Percentiles rank a stretch among this genome's conserved stretches.
phyloP scores from a whole-genome alignment of 2,888 invertebrate genomes.

The Harmothoe impar region DNA sequence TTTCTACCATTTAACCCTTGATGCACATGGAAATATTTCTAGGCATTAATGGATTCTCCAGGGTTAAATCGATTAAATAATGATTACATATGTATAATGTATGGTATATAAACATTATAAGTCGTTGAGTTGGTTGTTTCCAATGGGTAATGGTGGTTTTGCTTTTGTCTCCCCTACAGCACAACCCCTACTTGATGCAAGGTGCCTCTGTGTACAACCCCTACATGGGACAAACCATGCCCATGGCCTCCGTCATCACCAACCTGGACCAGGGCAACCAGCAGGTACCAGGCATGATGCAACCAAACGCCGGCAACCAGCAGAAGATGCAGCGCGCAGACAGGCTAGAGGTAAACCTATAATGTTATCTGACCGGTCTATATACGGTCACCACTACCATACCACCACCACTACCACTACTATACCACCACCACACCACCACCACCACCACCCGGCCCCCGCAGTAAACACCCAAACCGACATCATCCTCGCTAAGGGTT shows the following conservation, averaged over 20 bases:
- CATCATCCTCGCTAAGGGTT: background rate
- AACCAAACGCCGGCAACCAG: conserved; percentile 24
- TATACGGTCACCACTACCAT: background rate
- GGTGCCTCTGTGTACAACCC: conserved; percentile 4
- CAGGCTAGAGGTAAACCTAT: conserved; percentile 53
- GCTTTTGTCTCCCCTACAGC: conserved; percentile 8
- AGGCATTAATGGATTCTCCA: too few relatives aligned
- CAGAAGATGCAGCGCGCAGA: conserved; percentile 60
- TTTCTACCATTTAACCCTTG: too few relatives aligned
- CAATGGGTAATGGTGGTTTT: conserved; percentile 42
- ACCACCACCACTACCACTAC: background rate
- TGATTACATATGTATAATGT: too few relatives aligned
- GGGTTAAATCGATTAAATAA: too few relatives aligned
- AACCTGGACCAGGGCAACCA: conserved; percentile 42
- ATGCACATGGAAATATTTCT: too few relatives aligned
- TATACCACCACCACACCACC: too few relatives aligned
- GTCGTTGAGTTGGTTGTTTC: background rate
- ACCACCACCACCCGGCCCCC: background rate
- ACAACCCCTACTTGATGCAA: conserved; percentile 48
- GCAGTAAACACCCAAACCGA: background rate
- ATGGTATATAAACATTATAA: too few relatives aligned
- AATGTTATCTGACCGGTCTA: background rate
- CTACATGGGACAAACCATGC: conserved; percentile 46
- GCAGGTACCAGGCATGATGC: conserved; percentile 47
- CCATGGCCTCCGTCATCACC: conserved; percentile 41